Base-by-base conservation (phyloP, 2,113 vertebrate species). In the Syrrhaptes paradoxus region DNA sequence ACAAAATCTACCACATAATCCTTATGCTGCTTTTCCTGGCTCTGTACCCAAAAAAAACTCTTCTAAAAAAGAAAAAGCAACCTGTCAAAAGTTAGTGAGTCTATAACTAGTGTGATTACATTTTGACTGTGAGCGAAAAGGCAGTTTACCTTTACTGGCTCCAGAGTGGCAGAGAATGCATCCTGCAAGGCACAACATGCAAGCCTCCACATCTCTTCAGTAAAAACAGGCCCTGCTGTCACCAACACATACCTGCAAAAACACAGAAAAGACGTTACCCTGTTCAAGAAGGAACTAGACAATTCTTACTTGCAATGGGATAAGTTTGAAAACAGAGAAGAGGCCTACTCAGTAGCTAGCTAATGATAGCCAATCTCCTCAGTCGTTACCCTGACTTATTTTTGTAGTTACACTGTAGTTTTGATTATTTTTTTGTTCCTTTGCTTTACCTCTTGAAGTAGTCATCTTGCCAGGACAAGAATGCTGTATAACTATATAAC, bases 151-250 rank as follows among this genome's bases (percentile, higher is more conserved):
- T 99, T 99, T 87, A 99, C 99, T 4, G 99, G 99, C 88, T 99
- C 99, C 61, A 99, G 96, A 0, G 99, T 99, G 41, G 98, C 99
- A 15, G 99, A 99, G 96, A 99, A 99, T 0, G 99, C 99, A 4
- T 99, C 99, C 96, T 99, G 99, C 91, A 99, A 98, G 17, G 99
- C 99, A 22, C 98, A 99, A 96, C 99, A 99, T 2, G 99, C 99
- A 62, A 99, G 97, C 75, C 99, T 97, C 99, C 99, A 99, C 99
- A 99, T 99, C 82, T 99, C 99, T 71, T 99, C 99, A 0, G 99
- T 99, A 94, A 99, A 99, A 90, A 99, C 98, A 0, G 99, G 99
- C 29, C 99, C 99, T 3, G 99, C 99, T 3, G 99, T 99, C 95
- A 99, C 99, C 51, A 99, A 95, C 55, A 99, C 98, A 5, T 99